A percentile compares a stretch with the other conserved stretches of the same genome.
Conservation (phyloP, 2,797 vertebrate species). For the Taeniopygia guttata region DNA sequence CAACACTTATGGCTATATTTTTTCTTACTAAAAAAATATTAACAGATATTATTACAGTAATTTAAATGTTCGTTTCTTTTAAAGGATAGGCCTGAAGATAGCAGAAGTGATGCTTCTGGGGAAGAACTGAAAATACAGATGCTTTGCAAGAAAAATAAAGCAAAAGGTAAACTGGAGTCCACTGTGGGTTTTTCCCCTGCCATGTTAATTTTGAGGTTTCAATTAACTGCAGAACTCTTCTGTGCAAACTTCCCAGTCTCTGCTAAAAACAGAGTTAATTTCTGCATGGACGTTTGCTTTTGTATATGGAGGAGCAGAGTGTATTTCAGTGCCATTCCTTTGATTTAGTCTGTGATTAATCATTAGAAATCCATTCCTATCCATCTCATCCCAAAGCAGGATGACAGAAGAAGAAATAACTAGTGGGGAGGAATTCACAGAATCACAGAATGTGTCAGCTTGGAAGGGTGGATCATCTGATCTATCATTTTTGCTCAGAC, state of each 20-base stretch:
- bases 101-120: not conserved
- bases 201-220: not conserved
- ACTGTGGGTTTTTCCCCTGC: not conserved
- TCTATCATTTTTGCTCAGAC: not conserved
- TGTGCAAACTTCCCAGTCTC: not conserved
- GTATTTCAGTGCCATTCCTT: not conserved
- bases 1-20: not conserved
- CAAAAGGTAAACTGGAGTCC: conserved; percentile 73
- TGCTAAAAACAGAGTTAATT: not conserved
- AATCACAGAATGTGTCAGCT: not conserved
- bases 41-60: not conserved
- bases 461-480: not conserved
- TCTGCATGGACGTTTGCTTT: not conserved
- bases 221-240: not conserved
- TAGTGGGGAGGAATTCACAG: not conserved
- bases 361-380: not conserved
- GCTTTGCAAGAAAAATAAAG: conserved; percentile 74
- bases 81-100: conserved; percentile 76
- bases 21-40: not conserved
- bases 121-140: conserved; percentile 40
- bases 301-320: not conserved
- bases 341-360: not conserved
- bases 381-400: not conserved
- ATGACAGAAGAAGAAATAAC: not conserved
- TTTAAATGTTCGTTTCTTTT: conserved; percentile 49